phyloP scores from a whole-genome alignment of 2,888 invertebrate genomes.

The Petrophora chlorosata region DNA sequence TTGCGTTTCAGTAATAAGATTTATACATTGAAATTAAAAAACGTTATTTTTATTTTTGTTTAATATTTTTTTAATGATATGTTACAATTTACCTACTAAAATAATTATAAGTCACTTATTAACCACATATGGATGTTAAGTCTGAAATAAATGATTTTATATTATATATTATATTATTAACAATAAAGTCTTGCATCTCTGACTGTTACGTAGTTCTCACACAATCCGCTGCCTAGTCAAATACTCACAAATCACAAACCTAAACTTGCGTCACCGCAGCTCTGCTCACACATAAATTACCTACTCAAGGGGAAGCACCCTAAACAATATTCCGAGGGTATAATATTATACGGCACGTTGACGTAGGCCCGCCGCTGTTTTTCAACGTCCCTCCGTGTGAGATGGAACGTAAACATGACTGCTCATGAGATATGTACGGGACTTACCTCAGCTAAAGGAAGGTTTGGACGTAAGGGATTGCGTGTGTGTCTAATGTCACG shows the following conservation, averaged over 20 bases:
- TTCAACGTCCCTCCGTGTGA: conserved; percentile 31
- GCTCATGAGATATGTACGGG: conserved; percentile 29
- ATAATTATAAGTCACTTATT: too few species aligned
- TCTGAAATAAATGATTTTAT: too few species aligned
- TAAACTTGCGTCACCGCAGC: conserved; percentile 21
- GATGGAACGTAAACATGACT: conserved; percentile 35
- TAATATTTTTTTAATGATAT: too few species aligned
- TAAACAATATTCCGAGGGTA: conserved; percentile 26
- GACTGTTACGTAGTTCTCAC: too few species aligned
- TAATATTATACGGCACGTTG: conserved; percentile 26
- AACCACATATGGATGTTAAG: too few species aligned
- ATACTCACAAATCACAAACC: conserved; percentile 19
- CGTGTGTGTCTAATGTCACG: too few species aligned
- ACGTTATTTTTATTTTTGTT: too few species aligned
- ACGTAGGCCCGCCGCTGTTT: conserved; percentile 31
- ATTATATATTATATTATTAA: too few species aligned
- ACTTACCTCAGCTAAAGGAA: conserved; percentile 12
- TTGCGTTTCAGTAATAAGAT: too few species aligned
- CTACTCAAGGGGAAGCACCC: conserved; percentile 24
- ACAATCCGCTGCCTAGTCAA: conserved; percentile 2
- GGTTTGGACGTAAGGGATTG: conserved; percentile 8
- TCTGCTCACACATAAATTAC: conserved; percentile 27
- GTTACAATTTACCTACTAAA: too few species aligned
- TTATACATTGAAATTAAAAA: too few species aligned
- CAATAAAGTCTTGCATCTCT: too few species aligned